Evolutionary conservation across 2,888 invertebrate genomes (phyloP).

Genomic region (Embidobia sp.): DNA sequence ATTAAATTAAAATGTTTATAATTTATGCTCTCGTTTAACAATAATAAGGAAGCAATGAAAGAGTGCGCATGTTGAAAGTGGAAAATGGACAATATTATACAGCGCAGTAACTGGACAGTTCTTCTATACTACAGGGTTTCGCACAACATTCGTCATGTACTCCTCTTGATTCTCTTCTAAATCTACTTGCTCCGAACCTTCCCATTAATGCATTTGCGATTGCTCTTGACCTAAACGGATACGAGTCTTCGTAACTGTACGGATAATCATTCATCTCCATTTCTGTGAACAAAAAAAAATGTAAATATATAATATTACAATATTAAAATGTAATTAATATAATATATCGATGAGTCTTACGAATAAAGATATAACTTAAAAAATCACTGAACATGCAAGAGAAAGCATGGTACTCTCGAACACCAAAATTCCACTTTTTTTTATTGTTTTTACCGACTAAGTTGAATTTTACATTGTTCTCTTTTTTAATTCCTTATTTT

Average conservation of each 20-base stretch:
- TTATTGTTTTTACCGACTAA: too few relatives aligned
- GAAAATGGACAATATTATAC: neutral
- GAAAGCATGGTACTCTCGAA: too few relatives aligned
- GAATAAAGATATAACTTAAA: too few relatives aligned
- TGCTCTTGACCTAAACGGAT: slow-evolving; percentile 75
- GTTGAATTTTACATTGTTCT: too few relatives aligned
- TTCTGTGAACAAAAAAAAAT: slow-evolving; percentile 66
- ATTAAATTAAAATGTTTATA: too few relatives aligned
- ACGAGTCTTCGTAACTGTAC: slow-evolving; percentile 70
- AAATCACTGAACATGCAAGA: too few relatives aligned
- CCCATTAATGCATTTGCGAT: slow-evolving; percentile 76
- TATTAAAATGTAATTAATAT: too few relatives aligned
- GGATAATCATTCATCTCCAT: slow-evolving; percentile 74
- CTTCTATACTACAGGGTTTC: slow-evolving; percentile 78
- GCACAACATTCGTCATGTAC: slow-evolving; percentile 82
- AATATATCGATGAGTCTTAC: too few relatives aligned
- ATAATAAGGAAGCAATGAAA: neutral
- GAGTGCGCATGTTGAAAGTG: neutral
- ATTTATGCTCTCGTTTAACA: too few relatives aligned
- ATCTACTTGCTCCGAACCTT: slow-evolving; percentile 70
- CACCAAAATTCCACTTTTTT: too few relatives aligned
- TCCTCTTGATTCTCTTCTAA: slow-evolving; percentile 76
- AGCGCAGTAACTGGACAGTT: slow-evolving; percentile 80
- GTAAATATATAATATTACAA: too few relatives aligned
- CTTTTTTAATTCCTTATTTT: too few relatives aligned